These are phyloP conservation scores for Trachymyrmex cornetzi DNA, from an alignment of 1,140 invertebrate genomes.

Conservation along the genomic window DNA sequence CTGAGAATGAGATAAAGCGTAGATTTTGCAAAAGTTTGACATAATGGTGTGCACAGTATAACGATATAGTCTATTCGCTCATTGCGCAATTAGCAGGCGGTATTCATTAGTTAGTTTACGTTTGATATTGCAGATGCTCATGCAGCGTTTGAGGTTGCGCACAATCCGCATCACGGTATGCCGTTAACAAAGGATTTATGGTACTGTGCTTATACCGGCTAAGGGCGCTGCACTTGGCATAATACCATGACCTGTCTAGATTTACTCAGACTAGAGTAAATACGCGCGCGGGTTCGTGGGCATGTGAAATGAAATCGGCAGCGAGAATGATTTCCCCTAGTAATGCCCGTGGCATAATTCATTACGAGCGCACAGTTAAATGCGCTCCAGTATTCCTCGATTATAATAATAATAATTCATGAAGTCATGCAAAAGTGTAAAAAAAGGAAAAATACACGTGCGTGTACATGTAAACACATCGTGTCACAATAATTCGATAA, in stretches of 20 bases:
- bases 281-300: neutral
- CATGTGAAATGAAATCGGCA: conserved; percentile 45
- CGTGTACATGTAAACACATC: neutral
- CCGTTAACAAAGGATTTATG: conserved; percentile 65
- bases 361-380: conserved; percentile 28
- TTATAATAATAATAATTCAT: conserved; percentile 53
- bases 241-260: conserved; percentile 62
- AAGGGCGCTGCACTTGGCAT: conserved; percentile 61
- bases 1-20: neutral
- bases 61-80: conserved; percentile 25
- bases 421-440: conserved; percentile 3
- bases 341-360: conserved; percentile 53
- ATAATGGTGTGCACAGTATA: conserved; percentile 24
- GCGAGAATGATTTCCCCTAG: conserved; percentile 29
- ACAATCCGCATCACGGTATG: conserved; percentile 50
- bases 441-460: neutral
- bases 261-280: conserved; percentile 56
- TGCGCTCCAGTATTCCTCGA: conserved; percentile 7
- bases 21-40: neutral
- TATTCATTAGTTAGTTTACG: conserved; percentile 52
- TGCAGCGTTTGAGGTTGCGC: conserved; percentile 49
- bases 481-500: conserved; percentile 39
- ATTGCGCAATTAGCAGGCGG: conserved; percentile 45
- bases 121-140: conserved; percentile 55
- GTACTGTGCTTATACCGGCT: conserved; percentile 53